These are phyloP conservation scores for Centrocercus urophasianus DNA, from an alignment of 2,113 vertebrate genomes.

Conservation along the genomic window DNA sequence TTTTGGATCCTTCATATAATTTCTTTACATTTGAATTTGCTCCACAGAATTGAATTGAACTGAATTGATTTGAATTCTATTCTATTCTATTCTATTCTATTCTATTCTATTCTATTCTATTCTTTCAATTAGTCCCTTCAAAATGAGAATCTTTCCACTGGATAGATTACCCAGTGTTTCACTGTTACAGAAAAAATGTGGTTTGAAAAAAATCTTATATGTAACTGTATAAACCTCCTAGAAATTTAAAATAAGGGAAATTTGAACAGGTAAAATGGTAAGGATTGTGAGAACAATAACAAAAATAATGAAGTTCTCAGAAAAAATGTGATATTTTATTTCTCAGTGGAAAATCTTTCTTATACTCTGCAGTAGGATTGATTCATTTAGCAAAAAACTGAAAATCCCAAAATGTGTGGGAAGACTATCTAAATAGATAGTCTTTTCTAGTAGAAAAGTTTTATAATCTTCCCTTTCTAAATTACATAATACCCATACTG, in stretches of 20 bases:
- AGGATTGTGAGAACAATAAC: too few relatives aligned
- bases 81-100: not conserved
- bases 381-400: not conserved
- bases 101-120: not conserved
- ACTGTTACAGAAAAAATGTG: not conserved
- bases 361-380: not conserved
- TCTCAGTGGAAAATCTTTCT: not conserved
- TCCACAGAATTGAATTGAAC: not conserved
- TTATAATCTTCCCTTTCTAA: not conserved
- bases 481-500: accelerated
- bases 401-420: not conserved
- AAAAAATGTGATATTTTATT: not conserved
- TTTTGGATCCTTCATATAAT: not conserved
- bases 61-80: too few relatives aligned
- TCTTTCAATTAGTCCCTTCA: not conserved
- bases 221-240: not conserved
- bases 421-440: not conserved
- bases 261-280: not conserved
- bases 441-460: not conserved
- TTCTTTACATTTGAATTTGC: not conserved
- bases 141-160: not conserved
- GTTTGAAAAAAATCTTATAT: not conserved
- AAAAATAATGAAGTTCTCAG: not conserved
- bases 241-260: not conserved
- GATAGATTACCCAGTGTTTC: not conserved